Evolutionary conservation across 2,888 invertebrate genomes (phyloP).

Genomic region (Agrilus mali): DNA sequence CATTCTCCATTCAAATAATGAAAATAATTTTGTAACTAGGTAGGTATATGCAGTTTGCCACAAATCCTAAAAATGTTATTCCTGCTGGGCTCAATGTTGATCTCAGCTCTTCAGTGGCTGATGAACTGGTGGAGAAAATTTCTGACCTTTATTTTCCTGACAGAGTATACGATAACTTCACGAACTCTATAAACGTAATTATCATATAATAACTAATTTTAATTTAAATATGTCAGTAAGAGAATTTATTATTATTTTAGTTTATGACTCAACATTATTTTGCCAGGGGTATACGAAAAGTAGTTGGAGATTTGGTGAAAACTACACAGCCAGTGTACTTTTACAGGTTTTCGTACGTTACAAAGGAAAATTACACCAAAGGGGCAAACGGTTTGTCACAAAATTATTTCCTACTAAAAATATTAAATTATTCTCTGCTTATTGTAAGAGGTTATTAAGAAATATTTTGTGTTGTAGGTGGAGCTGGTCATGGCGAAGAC

Average conservation of each 20-base stretch:
- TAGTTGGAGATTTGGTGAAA: neutral
- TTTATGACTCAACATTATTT: slow-evolving; percentile 4
- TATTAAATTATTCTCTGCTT: neutral
- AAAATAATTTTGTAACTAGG: too few relatives aligned
- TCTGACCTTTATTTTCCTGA: neutral
- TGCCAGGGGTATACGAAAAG: slow-evolving; percentile 1
- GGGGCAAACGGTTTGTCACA: neutral
- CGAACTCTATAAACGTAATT: slow-evolving; percentile 5
- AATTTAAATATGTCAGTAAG: too few relatives aligned
- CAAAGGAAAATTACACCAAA: neutral
- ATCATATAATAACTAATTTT: too few relatives aligned
- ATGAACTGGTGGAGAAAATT: neutral
- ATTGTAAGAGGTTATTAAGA: too few relatives aligned
- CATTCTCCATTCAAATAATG: too few relatives aligned
- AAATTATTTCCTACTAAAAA: too few relatives aligned
- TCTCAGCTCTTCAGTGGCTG: neutral
- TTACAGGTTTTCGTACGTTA: slow-evolving; percentile 2
- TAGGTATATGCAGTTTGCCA: too few relatives aligned
- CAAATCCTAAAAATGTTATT: too few relatives aligned
- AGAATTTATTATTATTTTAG: slow-evolving; percentile 1
- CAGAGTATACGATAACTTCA: neutral
- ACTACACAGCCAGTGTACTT: neutral
- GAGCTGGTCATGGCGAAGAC: too few relatives aligned
- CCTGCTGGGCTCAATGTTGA: too few relatives aligned
- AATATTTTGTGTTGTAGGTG: too few relatives aligned